These are phyloP conservation scores for Numenius phaeopus DNA, from an alignment of 2,797 vertebrate species.

Conservation along the genomic window DNA sequence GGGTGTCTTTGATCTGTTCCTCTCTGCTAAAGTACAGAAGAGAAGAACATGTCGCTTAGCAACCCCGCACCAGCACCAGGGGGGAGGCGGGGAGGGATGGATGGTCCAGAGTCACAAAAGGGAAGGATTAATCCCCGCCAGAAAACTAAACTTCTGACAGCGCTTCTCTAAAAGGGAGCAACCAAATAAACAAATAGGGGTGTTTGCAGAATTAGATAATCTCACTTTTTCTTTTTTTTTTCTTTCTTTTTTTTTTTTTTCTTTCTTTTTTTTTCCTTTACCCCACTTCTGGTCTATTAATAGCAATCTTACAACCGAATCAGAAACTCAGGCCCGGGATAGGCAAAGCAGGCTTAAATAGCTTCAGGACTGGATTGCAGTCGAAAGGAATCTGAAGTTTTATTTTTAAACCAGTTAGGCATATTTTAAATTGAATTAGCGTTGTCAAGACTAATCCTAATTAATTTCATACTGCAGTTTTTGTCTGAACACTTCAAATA, in stretches of 20 bases:
- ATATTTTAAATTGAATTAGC: constrained; percentile 27
- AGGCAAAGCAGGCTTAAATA: not conserved
- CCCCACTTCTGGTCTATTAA: not conserved
- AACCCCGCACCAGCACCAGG: constrained; percentile 58
- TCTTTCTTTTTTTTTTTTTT: not conserved
- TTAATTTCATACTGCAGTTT: not conserved
- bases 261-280: not conserved
- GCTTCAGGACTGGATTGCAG: not conserved
- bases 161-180: constrained; percentile 46
- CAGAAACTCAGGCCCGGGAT: not conserved
- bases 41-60: constrained; percentile 79
- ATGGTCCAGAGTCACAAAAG: constrained; percentile 69
- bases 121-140: not conserved
- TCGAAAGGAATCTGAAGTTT: not conserved
- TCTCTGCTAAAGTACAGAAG: constrained; percentile 63
- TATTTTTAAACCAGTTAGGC: constrained; percentile 38
- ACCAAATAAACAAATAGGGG: not conserved
- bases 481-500: not conserved
- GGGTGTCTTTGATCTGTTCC: constrained; percentile 74
- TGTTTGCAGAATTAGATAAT: not conserved
- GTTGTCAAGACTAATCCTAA: not conserved
- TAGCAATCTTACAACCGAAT: not conserved
- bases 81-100: constrained; percentile 5
- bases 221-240: not conserved
- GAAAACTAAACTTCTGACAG: constrained; percentile 50